Conservation (phyloP, 1,140 invertebrate species). For the Ostrea edulis region DNA sequence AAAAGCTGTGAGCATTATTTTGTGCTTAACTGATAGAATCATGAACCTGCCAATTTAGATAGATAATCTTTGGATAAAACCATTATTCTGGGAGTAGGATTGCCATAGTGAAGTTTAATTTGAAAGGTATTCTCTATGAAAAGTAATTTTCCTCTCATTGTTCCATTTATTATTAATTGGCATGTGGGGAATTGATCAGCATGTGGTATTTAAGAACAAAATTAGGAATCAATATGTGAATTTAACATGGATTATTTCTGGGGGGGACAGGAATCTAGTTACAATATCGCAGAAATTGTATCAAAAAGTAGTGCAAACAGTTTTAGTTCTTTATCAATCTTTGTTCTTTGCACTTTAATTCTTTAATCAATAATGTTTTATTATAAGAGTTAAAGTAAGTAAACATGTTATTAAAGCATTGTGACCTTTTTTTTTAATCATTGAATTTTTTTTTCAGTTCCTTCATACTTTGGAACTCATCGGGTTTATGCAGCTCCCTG, state of each 20-base stretch:
- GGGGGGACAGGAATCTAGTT: neutral
- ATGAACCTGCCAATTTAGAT: neutral
- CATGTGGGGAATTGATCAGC: neutral
- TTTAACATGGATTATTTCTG: neutral
- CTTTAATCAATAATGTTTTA: constrained; percentile 1
- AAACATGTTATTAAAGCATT: constrained; percentile 7
- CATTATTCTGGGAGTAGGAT: neutral
- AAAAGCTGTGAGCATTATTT: neutral
- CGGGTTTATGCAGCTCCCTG: constrained; percentile 88
- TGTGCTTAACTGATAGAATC: neutral
- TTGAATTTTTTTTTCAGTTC: constrained; percentile 82
- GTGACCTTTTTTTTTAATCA: neutral
- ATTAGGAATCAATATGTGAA: neutral
- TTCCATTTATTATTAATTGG: constrained; percentile 16
- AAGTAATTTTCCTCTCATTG: constrained; percentile 10
- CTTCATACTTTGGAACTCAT: constrained; percentile 89
- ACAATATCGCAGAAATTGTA: neutral
- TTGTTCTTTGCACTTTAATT: neutral
- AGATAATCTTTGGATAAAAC: neutral
- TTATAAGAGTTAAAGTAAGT: neutral
- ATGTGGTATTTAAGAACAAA: neutral
- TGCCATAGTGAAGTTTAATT: constrained; percentile 1
- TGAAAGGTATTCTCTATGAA: constrained; percentile 1
- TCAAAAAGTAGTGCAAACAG: neutral
- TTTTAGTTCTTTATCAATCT: neutral